Base-by-base conservation (phyloP, 2,113 vertebrate genomes). In the Larimichthys polyactis region DNA sequence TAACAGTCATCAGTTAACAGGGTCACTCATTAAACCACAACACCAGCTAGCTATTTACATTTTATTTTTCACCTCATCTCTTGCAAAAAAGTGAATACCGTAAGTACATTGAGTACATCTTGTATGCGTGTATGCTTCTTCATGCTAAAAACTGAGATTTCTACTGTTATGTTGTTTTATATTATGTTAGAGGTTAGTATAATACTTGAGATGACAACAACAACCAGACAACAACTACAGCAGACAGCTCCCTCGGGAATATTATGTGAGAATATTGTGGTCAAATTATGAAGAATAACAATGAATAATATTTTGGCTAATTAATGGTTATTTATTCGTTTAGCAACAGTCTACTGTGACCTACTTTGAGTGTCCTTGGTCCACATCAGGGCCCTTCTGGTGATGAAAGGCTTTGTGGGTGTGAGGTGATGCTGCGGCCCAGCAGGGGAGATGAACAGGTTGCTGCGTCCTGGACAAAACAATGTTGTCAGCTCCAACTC, bases 361-460 rank as follows among this genome's bases (percentile, higher is more conserved):
- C 89, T 93, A 95, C 95, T 92, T 94, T 65, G 82, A 27, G 52
- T 65, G 78, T 78, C 27, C 88, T 71, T 89, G 75, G 24, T 92
- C 93, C n/a, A 58, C 81, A 64, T 90, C 91, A 27, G 81, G 52
- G 71, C 67, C 72, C 11, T 58, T 59, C 32, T 91, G 90, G 12
- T 91, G 82, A 71, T 92, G 86, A 52, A 91, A 57, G 65, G 79
- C 79, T 75, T 91, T 90, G 32, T 86, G 90, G 11, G 54, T 63
- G 67, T 87, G 87, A 51, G 78, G 27, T 82, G 95, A 93, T 90
- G 91, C 90, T 82, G 89, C 64, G 48, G 74, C 82, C 85, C 90
- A 84, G 81, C 79, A 87, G 54, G 90, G 71, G 4, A 84, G 55
- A 71, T 66, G 71, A 79, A 71, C 92, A 71, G 81, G 77, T 71